A percentile compares a stretch with the other conserved stretches of the same genome.
Conservation (phyloP, 1,140 invertebrate genomes). For the Zaprionus taronus region DNA sequence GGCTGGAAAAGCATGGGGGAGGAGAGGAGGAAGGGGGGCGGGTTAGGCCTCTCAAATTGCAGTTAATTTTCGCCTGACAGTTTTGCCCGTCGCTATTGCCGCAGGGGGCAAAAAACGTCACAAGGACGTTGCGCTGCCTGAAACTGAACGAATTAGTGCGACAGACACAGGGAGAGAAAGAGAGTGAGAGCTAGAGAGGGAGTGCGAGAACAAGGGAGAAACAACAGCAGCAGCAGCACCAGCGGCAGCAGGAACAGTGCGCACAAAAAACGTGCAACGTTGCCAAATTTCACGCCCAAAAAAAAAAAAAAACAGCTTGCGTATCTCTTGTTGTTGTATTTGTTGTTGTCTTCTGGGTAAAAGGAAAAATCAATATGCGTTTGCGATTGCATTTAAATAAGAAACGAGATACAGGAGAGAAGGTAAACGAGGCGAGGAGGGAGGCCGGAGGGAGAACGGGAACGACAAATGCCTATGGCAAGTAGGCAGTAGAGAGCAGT, state of each 20-base stretch:
- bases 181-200: background rate
- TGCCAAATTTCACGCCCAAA: slow-evolving; percentile 61
- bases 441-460: slow-evolving; percentile 13
- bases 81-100: slow-evolving; percentile 22
- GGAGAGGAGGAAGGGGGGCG: background rate
- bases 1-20: background rate
- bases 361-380: slow-evolving; percentile 70
- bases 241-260: background rate
- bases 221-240: background rate
- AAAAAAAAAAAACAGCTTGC: slow-evolving; percentile 13
- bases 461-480: slow-evolving; percentile 10
- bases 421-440: background rate
- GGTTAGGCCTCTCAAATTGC: slow-evolving; percentile 42
- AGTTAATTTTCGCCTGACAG: slow-evolving; percentile 46
- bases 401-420: slow-evolving; percentile 10
- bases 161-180: background rate
- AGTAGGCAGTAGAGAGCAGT: background rate
- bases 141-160: slow-evolving; percentile 1
- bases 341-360: slow-evolving; percentile 24
- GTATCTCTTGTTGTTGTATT: slow-evolving; percentile 26
- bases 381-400: slow-evolving; percentile 70
- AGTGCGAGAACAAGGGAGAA: slow-evolving; percentile 10
- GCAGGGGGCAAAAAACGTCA: slow-evolving; percentile 47
- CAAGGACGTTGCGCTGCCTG: slow-evolving; percentile 46
- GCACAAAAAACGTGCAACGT: slow-evolving; percentile 33